Conservation (phyloP, 2,113 vertebrate genomes). For the Balaenoptera acutorostrata region DNA sequence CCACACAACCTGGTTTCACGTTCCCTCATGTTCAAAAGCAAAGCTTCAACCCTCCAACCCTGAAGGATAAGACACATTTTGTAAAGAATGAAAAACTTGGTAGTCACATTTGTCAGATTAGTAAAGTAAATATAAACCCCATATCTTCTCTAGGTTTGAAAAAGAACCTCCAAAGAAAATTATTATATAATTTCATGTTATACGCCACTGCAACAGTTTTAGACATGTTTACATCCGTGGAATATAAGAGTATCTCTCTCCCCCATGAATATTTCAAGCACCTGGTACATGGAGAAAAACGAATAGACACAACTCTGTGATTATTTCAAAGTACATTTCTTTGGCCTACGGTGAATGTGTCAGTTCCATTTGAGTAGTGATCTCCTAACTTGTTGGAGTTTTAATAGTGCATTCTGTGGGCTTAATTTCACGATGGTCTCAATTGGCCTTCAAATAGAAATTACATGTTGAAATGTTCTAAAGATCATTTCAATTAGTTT, state of each 20-base stretch:
- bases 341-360: not conserved
- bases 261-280: not conserved
- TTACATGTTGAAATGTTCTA: not conserved
- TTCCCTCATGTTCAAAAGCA: not conserved
- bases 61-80: not conserved
- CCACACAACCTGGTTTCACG: not conserved
- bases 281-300: not conserved
- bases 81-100: not conserved
- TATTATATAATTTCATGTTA: not conserved
- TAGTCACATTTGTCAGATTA: not conserved
- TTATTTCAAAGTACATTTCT: not conserved
- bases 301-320: not conserved
- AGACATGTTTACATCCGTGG: not conserved
- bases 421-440: not conserved
- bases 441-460: slow-evolving; percentile 8
- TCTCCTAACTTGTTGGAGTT: not conserved
- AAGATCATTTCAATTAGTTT: not conserved
- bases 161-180: not conserved
- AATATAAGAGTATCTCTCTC: not conserved
- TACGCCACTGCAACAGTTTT: not conserved
- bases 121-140: not conserved
- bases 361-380: not conserved
- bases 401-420: not conserved
- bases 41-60: not conserved
- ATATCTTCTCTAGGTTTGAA: not conserved